Conservation (phyloP, 2,797 vertebrate species). For the Labroides dimidiatus region DNA sequence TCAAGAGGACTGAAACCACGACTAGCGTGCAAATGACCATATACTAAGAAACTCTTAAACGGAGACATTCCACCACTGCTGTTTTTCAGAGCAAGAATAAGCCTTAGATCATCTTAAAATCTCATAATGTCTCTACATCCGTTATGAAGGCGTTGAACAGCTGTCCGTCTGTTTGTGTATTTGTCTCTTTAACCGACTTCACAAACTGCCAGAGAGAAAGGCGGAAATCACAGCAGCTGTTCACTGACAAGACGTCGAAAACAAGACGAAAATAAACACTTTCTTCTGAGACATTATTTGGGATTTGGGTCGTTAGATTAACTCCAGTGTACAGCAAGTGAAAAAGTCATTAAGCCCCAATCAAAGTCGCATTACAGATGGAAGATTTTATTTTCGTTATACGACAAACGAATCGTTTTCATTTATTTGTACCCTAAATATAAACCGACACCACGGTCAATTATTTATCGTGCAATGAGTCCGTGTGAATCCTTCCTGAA, state of each 20-base stretch:
- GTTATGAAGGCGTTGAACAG: background rate
- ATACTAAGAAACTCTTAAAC: background rate
- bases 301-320: fast-evolving
- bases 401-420: fast-evolving
- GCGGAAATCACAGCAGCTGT: constrained; percentile 57
- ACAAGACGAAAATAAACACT: fast-evolving
- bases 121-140: too few species aligned
- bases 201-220: constrained; percentile 17
- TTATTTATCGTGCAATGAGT: fast-evolving
- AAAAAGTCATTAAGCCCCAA: background rate
- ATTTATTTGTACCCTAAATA: fast-evolving
- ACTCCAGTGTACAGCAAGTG: background rate
- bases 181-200: background rate
- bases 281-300: fast-evolving
- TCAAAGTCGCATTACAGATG: background rate
- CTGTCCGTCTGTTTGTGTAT: background rate
- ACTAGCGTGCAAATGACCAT: constrained; percentile 27
- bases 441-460: fast-evolving
- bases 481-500: background rate
- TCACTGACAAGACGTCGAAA: background rate
- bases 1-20: constrained; percentile 7
- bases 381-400: background rate
- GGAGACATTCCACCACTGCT: background rate
- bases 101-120: too few species aligned
- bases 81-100: too few species aligned